Evolutionary conservation across 2,113 vertebrate species (phyloP).

Genomic region (Deroptyus accipitrinus): DNA sequence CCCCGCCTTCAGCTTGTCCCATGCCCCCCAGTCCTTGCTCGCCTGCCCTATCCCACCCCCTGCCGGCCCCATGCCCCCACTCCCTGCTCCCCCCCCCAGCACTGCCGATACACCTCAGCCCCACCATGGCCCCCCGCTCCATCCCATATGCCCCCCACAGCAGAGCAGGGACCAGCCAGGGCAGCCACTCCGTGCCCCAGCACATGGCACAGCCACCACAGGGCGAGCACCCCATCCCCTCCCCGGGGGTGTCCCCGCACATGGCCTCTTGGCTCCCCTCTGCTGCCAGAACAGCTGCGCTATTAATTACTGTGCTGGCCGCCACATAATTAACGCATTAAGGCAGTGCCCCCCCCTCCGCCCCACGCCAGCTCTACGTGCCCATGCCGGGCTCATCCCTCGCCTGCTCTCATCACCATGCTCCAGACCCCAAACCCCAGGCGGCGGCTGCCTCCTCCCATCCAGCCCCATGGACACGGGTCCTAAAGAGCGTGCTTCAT

Average conservation of each 20-base stretch:
- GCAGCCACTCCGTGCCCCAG: fast-evolving
- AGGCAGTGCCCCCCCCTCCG: fast-evolving
- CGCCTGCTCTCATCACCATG: fast-evolving
- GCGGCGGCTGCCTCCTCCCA: fast-evolving
- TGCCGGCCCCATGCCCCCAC: fast-evolving
- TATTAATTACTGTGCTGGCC: neutral
- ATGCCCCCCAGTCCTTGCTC: neutral
- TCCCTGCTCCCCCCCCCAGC: neutral
- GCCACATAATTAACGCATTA: neutral
- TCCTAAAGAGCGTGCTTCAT: neutral
- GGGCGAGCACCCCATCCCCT: fast-evolving
- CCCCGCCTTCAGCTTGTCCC: too few relatives aligned
- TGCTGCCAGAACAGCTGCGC: neutral
- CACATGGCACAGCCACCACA: fast-evolving
- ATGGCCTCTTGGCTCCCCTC: neutral
- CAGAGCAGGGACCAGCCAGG: neutral
- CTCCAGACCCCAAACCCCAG: neutral
- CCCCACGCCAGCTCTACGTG: neutral
- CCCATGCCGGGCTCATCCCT: neutral
- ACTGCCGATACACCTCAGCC: neutral
- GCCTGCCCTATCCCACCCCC: too few relatives aligned
- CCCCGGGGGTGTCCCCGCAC: neutral
- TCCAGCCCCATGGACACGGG: fast-evolving
- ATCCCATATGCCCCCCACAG: neutral
- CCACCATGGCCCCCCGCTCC: neutral